Base-by-base conservation (phyloP, 2,113 vertebrate genomes). In the Tetrax tetrax region DNA sequence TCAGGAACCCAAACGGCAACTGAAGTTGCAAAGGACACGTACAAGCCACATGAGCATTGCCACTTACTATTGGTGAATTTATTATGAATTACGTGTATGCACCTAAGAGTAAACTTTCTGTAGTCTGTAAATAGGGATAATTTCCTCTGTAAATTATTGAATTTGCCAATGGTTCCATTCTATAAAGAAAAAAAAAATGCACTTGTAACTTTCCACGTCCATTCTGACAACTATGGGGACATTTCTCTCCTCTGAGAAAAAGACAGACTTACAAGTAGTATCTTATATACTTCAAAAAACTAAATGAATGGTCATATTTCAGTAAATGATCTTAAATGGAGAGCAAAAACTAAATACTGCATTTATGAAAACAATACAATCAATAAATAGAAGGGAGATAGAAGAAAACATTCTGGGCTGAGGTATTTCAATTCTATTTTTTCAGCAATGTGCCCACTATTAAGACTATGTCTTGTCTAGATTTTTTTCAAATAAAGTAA, bases 151-250 rank as follows among this genome's bases (percentile, higher is more conserved):
- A 66, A 63, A 66, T 57, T 37, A 47, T 71, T 89, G 51, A 5
- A 29, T 66, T 89, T 85, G 64, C 35, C 90, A 96, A 60, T 93
- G 70, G 51, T 69, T 70, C 70, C 93, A 75, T 87, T 76, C 66
- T 81, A 70, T n/a, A 70, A 59, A 50, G 37, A 92, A 93, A 94
- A 92, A 93, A 94, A 95, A 97, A 66, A 21, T 20, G 54, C 70
- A 74, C 72, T 69, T 79, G 14, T 51, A 56, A 79, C 29, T 95
- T 96, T 85, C 90, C 87, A 90, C 69, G 8, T 63, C 47, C 7
- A 24, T 60, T 75, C 56, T 88, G 63, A 77, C 37, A 89, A 69
- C 51, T 47, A 71, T 2, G 72, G 38, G 53, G 80, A 83, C 25
- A 29, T 61, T 66, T 92, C 60, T 95, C 64, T 69, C 71, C 10